Evolutionary conservation across 1,140 invertebrate genomes (phyloP), one percentile per base, ranked within the genome.

Genomic region (Pissodes strobi): DNA sequence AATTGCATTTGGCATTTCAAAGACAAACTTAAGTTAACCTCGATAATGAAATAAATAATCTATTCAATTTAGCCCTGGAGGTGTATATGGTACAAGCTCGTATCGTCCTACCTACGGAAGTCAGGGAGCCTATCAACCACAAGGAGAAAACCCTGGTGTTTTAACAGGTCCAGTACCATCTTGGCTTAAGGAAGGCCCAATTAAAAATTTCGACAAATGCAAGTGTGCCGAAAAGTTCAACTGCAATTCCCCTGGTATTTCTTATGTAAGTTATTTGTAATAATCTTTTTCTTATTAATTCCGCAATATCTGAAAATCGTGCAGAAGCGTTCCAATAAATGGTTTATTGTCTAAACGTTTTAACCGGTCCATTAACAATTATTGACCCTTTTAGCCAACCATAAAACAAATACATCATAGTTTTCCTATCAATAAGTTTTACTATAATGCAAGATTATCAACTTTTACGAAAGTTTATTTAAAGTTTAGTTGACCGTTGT

Each of bases 231-330:
- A 81, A 62, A 80, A 80, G 46, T 83, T 84, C 76, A 85, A 85
- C 66, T 85, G 84, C 60, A 81, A 82, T 13, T 76, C 77, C 6
- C 77, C 75, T n/a, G 83, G 81, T 30, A 73, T 85, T 27, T 79
- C 80, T 55, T 83, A 84, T 64, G 83, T 85, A 76, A 81, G 81
- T 76, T n/a, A n/a, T n/a, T n/a, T n/a, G n/a, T n/a, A n/a, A n/a
- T n/a, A n/a, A n/a, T 13, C n/a, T 27, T 27, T 17, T 6, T 5
- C 10, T 6, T n/a, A n/a, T n/a, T n/a, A n/a, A n/a, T n/a, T n/a
- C n/a, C n/a, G n/a, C n/a, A n/a, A n/a, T n/a, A n/a, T n/a, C n/a
- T n/a, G n/a, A n/a, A n/a, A n/a, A n/a, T n/a, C n/a, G n/a, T n/a
- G n/a, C n/a, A n/a, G n/a, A n/a, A n/a, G n/a, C n/a, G n/a, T n/a